These are phyloP conservation scores for Lepidiolamprologus cunningtoni DNA, from an alignment of 2,113 vertebrate species.

Conservation along the genomic window DNA sequence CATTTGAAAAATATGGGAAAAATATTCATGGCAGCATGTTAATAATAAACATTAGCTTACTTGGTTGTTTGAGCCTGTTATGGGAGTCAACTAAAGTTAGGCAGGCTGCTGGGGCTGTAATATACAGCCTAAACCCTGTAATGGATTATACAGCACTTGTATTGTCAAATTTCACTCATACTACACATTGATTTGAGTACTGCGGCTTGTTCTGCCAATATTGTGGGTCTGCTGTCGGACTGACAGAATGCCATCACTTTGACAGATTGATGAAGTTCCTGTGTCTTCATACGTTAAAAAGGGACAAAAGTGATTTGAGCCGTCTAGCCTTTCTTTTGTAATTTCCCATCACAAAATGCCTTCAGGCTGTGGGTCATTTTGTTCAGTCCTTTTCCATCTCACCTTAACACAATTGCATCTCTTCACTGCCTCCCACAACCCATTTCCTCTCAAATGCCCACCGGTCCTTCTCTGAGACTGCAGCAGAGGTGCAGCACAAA, in stretches of 20 bases:
- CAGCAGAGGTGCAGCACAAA: conserved; percentile 29
- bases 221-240: neutral
- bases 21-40: neutral
- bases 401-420: conserved; percentile 46
- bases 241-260: neutral
- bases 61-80: neutral
- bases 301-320: neutral
- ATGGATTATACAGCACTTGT: neutral
- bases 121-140: neutral
- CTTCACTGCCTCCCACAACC: conserved; percentile 20
- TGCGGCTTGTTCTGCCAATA: neutral
- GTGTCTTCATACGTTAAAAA: neutral
- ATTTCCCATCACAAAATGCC: neutral
- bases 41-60: neutral
- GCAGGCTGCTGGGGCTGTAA: neutral
- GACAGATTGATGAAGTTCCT: neutral
- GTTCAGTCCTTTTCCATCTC: conserved; percentile 23
- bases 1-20: neutral
- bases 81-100: neutral
- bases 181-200: neutral
- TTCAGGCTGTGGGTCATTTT: neutral
- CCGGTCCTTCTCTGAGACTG: conserved; percentile 16
- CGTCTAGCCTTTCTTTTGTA: neutral
- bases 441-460: conserved; percentile 19
- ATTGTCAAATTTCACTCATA: neutral